Conservation (phyloP, 2,797 vertebrate species). For the Molothrus ater region DNA sequence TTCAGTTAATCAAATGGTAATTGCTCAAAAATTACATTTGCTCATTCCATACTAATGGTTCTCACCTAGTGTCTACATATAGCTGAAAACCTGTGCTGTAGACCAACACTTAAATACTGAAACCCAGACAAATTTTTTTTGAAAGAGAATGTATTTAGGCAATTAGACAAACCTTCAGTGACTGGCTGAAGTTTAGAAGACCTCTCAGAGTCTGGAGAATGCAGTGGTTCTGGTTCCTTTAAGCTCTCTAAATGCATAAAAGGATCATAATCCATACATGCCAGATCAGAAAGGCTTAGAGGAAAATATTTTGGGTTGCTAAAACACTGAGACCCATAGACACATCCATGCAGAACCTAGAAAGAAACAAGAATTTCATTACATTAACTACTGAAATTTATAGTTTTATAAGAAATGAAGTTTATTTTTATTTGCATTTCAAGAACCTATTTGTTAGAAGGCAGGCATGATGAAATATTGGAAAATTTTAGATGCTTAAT, state of each 20-base stretch:
- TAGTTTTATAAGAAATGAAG: not conserved
- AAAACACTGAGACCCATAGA: slow-evolving; percentile 97
- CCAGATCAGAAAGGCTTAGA: slow-evolving; percentile 92
- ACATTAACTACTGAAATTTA: not conserved
- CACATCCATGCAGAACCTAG: slow-evolving; percentile 95
- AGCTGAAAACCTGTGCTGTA: not conserved
- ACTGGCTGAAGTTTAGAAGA: slow-evolving; percentile 96
- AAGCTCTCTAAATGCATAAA: slow-evolving; percentile 93
- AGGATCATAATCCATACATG: slow-evolving; percentile 92
- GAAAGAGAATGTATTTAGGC: slow-evolving; percentile 1
- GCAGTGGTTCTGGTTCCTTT: slow-evolving; percentile 94
- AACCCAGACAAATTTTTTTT: not conserved
- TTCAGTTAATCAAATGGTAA: slow-evolving; percentile 44
- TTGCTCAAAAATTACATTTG: slow-evolving; percentile 39
- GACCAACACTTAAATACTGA: not conserved
- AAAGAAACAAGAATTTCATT: slow-evolving; percentile 3
- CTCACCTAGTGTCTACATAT: not conserved
- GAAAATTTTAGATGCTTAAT: not conserved
- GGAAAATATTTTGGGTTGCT: slow-evolving; percentile 93
- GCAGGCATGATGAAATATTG: not conserved
- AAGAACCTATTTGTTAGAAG: not conserved
- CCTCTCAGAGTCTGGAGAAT: slow-evolving; percentile 95
- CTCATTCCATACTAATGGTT: slow-evolving; percentile 15
- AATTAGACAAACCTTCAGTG: slow-evolving; percentile 86
- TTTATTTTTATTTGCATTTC: not conserved